These are phyloP conservation scores for Ophiodon elongatus DNA, from an alignment of 2,113 vertebrate genomes.

Conservation along the genomic window DNA sequence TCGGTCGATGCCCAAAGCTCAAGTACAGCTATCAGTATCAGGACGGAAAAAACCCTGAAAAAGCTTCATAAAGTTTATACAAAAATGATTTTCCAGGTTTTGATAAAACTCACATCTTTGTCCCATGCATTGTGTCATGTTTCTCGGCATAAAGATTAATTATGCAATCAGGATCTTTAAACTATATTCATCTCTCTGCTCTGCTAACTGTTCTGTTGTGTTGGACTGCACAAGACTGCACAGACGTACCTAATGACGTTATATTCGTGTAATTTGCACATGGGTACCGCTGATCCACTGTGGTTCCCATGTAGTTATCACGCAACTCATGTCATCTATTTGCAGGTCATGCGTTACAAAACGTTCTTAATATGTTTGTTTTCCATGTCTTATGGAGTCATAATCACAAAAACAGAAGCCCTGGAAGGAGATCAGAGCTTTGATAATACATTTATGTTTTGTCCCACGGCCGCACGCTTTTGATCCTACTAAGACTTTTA, in stretches of 20 bases:
- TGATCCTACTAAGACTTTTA: constrained; percentile 68
- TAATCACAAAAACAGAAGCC: constrained; percentile 41
- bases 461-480: constrained; percentile 56
- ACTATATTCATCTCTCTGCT: not conserved
- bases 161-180: not conserved
- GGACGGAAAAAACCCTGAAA: no score
- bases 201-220: not conserved
- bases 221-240: not conserved
- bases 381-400: constrained; percentile 23
- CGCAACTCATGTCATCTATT: not conserved
- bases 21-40: no score
- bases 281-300: not conserved
- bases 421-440: constrained; percentile 63
- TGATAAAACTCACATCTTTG: not conserved
- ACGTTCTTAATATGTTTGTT: constrained; percentile 41
- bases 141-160: not conserved
- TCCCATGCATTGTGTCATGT: not conserved
- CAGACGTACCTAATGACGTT: not conserved
- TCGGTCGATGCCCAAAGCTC: no score
- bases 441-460: constrained; percentile 45
- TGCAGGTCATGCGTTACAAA: not conserved
- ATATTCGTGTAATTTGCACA: not conserved
- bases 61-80: not conserved
- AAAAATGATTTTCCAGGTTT: not conserved
- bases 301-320: not conserved